Evolutionary conservation across 2,888 invertebrate species (phyloP).

Genomic region (Melanophora roralis): DNA sequence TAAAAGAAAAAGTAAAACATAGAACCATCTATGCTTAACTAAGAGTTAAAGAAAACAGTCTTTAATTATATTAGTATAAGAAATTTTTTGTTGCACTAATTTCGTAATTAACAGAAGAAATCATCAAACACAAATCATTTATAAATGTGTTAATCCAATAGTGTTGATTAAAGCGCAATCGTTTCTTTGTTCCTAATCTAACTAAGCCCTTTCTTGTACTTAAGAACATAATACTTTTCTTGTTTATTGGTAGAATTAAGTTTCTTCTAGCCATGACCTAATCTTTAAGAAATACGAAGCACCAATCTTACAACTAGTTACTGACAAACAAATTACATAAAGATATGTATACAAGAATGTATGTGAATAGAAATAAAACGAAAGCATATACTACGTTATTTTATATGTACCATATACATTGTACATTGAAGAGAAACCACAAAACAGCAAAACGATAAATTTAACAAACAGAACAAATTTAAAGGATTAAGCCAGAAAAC

Average conservation of each 20-base stretch:
- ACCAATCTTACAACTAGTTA: neutral
- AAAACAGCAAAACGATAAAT: constrained; percentile 14
- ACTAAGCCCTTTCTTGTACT: neutral
- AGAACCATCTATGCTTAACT: neutral
- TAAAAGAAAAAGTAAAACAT: neutral
- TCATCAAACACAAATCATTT: constrained; percentile 1
- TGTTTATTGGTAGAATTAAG: neutral
- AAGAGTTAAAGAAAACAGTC: constrained; percentile 4
- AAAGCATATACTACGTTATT: too few species aligned
- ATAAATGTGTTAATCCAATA: constrained; percentile 52
- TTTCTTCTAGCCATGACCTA: constrained; percentile 40
- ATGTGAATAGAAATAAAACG: too few species aligned
- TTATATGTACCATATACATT: too few species aligned
- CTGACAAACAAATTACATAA: neutral
- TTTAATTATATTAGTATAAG: neutral
- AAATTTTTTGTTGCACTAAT: neutral
- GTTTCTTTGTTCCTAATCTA: neutral
- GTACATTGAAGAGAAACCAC: constrained; percentile 28
- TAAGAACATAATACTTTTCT: constrained; percentile 32
- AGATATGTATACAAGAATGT: neutral
- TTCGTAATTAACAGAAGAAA: neutral
- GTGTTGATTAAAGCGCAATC: constrained; percentile 6
- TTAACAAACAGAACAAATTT: constrained; percentile 14
- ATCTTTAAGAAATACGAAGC: constrained; percentile 48
- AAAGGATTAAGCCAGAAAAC: neutral